phyloP scores from a whole-genome alignment of 2,113 vertebrate species.

The Ophthalmolycus amberensis region DNA sequence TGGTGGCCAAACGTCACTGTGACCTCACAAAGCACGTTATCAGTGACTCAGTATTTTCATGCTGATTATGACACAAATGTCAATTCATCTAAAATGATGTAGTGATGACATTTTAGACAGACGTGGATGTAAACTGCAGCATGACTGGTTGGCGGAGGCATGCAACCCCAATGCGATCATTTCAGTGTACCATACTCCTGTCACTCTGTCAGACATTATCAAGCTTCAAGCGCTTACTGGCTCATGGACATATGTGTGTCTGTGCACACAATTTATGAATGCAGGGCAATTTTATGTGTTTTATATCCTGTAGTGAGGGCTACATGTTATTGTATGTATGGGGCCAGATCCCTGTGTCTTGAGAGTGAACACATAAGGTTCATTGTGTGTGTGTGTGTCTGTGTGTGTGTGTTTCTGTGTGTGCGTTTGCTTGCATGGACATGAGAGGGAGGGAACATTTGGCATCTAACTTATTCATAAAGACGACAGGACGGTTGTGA shows the following conservation, averaged over 20 bases:
- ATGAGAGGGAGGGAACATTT: slow-evolving; percentile 73
- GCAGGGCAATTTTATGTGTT: slow-evolving; percentile 13
- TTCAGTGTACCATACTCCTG: slow-evolving; percentile 35
- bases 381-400: background rate
- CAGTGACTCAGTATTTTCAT: background rate
- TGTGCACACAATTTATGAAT: slow-evolving; percentile 14
- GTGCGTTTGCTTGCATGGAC: slow-evolving; percentile 37
- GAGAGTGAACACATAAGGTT: slow-evolving; percentile 10
- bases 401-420: background rate
- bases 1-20: too few relatives aligned
- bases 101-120: background rate
- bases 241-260: slow-evolving; percentile 10
- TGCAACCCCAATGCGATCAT: background rate
- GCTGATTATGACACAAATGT: background rate
- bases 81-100: too few relatives aligned
- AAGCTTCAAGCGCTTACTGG: slow-evolving; percentile 41
- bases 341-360: background rate
- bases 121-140: background rate
- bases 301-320: background rate
- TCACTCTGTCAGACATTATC: slow-evolving; percentile 66
- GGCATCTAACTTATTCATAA: slow-evolving; percentile 78
- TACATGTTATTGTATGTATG: background rate
- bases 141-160: background rate
- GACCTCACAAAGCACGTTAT: background rate
- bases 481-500: slow-evolving; percentile 74